Evolutionary conservation across 2,888 invertebrate species (phyloP), one percentile per base, ranked within the genome.

Genomic region (Toxonevra muliebris): DNA sequence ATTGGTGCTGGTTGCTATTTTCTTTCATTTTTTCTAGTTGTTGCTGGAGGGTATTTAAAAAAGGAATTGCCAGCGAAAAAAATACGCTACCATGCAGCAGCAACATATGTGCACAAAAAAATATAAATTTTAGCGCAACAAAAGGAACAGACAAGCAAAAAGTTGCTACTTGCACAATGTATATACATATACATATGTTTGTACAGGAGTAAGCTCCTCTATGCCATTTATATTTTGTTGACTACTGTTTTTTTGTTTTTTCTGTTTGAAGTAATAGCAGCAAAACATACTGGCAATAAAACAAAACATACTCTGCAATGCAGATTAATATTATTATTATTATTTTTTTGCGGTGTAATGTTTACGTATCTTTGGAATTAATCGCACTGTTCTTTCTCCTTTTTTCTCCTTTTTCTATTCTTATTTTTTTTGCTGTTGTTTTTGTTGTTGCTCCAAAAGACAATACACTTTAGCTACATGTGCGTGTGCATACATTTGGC

Each of bases 341-440:
- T 57, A 30, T 57, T 72, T 65, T 72, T 69, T 73, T 73, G 73
- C 62, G 65, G 58, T 64, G 57, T 65, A 71, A 69, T 63, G 71
- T 67, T 71, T 52, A 58, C 67, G 61, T 15, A 57, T 65, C 68
- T 74, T 68, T 69, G 68, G 71, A 71, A 69, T 75, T 73, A 65
- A 73, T 76, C 74, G 68, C 64, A 73, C 73, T 66, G 54, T 60
- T 15, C 13, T 10, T 48, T 11, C 45, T 13, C 45, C 2, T 45
- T 45, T 13, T 45, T 45, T 45, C 12, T 13, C 12, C 45, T 11
- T n/a, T n/a, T n/a, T n/a, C n/a, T n/a, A n/a, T n/a, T n/a, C n/a
- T n/a, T n/a, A n/a, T n/a, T 30, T 30, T 30, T 30, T 30, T 30
- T 4, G 30, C 30, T 15, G 48, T 48, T 48, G 1, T 11, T 9